phyloP scores from a whole-genome alignment of 2,797 vertebrate genomes.

The Tachyglossus aculeatus region DNA sequence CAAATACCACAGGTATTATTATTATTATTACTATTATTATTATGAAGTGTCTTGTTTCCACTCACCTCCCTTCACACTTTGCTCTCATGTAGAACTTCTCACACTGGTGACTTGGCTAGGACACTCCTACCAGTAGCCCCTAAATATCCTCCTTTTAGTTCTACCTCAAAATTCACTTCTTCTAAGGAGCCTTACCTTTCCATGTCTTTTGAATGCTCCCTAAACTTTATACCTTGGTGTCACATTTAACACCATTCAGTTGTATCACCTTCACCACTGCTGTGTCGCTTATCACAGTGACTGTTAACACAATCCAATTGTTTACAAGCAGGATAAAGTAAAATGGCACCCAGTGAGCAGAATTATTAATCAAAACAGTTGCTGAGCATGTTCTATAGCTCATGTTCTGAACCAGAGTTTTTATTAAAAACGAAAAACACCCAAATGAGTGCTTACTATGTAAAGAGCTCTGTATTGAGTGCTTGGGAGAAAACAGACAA shows the following conservation, averaged over 20 bases:
- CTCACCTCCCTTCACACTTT: too few relatives aligned
- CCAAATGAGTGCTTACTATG: too few relatives aligned
- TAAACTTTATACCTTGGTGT: constrained; percentile 47
- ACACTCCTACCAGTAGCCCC: too few relatives aligned
- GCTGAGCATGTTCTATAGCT: constrained; percentile 41
- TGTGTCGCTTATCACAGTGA: constrained; percentile 65
- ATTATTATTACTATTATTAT: too few relatives aligned
- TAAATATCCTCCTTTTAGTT: not conserved
- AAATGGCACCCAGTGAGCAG: constrained; percentile 44
- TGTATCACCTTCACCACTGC: constrained; percentile 36
- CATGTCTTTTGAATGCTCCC: constrained; percentile 35
- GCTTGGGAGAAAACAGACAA: too few relatives aligned
- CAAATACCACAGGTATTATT: too few relatives aligned
- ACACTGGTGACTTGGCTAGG: too few relatives aligned
- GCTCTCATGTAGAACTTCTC: too few relatives aligned
- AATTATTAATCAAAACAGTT: constrained; percentile 49
- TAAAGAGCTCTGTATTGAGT: too few relatives aligned
- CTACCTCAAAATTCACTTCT: not conserved
- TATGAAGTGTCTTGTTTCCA: too few relatives aligned
- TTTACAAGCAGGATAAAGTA: constrained; percentile 36
- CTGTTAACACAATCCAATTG: constrained; percentile 50
- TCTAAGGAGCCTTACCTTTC: not conserved
- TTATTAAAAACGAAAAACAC: too few relatives aligned
- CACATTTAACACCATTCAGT: constrained; percentile 57
- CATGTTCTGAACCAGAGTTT: too few relatives aligned